Evolutionary conservation across 2,113 vertebrate species (phyloP), one percentile per base, ranked within the genome.

Genomic region (Polypterus senegalus): DNA sequence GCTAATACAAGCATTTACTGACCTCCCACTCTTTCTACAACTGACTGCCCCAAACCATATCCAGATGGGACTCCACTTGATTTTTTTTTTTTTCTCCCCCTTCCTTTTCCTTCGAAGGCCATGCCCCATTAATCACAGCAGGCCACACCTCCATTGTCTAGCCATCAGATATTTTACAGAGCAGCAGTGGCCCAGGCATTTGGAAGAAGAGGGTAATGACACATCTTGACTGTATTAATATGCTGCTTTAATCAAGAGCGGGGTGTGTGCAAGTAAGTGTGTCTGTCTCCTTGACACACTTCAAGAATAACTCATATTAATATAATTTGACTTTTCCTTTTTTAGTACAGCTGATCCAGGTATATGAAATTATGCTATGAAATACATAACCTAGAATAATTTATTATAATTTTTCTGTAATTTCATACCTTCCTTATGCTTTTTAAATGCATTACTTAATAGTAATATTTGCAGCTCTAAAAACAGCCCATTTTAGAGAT

Each of bases 1-100:
- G 79, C 81, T 46, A 73, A 70, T 6, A 81, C 72, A 53, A 78
- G 73, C 73, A 73, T 81, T 71, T 74, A 63, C 83, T 84, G 84
- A 77, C 79, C 84, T 89, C 76, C 77, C 80, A 77, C 74, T 70
- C 82, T 73, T 70, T 69, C 76, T 65, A 71, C 74, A 80, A 79
- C 79, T 75, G 74, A 65, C 70, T 69, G 78, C 82, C 82, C 79
- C 74, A 68, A 82, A 82, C 68, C 83, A 70, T 60, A 66, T 74
- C 79, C 81, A 86, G 79, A 85, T 76, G 83, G 74, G 78, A 74
- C 71, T 76, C 69, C 70, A 49, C 46, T 27, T 44, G 3, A 6
- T 48, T 48, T 48, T 52, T 47, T 47, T 59, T 46, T 57, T 44
- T 45, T 48, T 57, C 51, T 7, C 49, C 54, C 48, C 44, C 54